phyloP scores from a whole-genome alignment of 2,888 invertebrate species.

The Arge pagana region DNA sequence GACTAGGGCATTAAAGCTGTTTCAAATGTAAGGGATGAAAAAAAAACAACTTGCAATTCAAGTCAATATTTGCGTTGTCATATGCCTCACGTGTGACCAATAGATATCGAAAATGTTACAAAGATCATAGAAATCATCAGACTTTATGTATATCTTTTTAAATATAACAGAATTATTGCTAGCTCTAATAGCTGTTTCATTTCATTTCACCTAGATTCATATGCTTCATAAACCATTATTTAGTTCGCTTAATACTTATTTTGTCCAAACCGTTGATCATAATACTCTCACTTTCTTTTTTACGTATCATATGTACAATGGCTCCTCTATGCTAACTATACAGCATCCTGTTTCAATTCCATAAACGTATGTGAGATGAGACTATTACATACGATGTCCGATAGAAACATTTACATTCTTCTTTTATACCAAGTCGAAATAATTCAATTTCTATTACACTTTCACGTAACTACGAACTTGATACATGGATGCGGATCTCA shows the following conservation, averaged over 20 bases:
- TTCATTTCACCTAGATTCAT: background rate
- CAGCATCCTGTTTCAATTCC: constrained; percentile 15
- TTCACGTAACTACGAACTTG: too few species aligned
- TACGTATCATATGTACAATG: constrained; percentile 15
- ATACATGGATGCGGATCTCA: too few species aligned
- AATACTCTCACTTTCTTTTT: constrained; percentile 6
- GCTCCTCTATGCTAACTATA: constrained; percentile 4
- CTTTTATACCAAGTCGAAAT: constrained; percentile 8
- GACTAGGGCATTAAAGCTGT: background rate
- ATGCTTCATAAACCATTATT: constrained; percentile 9
- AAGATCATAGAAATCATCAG: constrained; percentile 19
- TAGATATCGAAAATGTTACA: constrained; percentile 3
- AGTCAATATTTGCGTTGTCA: constrained; percentile 2
- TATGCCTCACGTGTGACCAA: constrained; percentile 14
- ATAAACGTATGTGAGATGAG: constrained; percentile 1
- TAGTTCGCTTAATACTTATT: too few species aligned
- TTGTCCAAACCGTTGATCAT: constrained; percentile 5
- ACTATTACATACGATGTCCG: background rate
- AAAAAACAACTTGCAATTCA: constrained; percentile 1
- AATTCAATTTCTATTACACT: too few species aligned
- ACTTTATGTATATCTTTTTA: constrained; percentile 13
- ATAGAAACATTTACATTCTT: constrained; percentile 11
- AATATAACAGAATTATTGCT: constrained; percentile 16
- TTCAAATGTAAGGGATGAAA: background rate
- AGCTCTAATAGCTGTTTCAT: constrained; percentile 4